Conservation (phyloP, 2,888 invertebrate species). For the Gymnosoma rotundatum region DNA sequence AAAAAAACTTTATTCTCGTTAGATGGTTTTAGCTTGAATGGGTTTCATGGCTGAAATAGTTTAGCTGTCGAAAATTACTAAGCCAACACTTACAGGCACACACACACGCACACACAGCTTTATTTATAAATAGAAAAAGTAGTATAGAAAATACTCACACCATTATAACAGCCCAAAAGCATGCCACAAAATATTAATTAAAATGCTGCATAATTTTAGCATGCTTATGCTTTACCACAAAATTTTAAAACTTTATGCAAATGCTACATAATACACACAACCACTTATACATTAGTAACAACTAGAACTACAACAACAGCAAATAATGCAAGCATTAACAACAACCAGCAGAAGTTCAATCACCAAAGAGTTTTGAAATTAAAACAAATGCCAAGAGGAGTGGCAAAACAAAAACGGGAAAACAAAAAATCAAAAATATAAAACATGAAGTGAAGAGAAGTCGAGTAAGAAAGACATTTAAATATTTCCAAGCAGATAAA, state of each 20-base stretch:
- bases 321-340: slow-evolving; percentile 30
- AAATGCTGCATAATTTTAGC: slow-evolving; percentile 71
- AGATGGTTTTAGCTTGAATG: slow-evolving; percentile 57
- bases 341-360: slow-evolving; percentile 45
- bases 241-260: slow-evolving; percentile 69
- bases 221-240: slow-evolving; percentile 68
- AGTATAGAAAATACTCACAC: slow-evolving; percentile 36
- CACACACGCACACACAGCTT: neutral
- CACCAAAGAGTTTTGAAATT: slow-evolving; percentile 61
- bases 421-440: neutral
- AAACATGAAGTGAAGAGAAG: neutral
- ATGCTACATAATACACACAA: slow-evolving; percentile 67
- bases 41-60: slow-evolving; percentile 63
- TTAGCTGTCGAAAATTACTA: slow-evolving; percentile 51
- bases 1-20: slow-evolving; percentile 52
- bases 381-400: slow-evolving; percentile 41
- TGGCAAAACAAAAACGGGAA: slow-evolving; percentile 1
- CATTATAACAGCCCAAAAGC: slow-evolving; percentile 66
- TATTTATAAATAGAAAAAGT: neutral
- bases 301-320: slow-evolving; percentile 36
- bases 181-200: slow-evolving; percentile 72
- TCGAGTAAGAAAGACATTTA: slow-evolving; percentile 35
- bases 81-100: slow-evolving; percentile 20
- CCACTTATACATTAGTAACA: slow-evolving; percentile 17
- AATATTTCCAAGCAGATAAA: slow-evolving; percentile 45